These are phyloP conservation scores for Cheilosia pagana DNA, from an alignment of 2,888 invertebrate species.

Conservation along the genomic window DNA sequence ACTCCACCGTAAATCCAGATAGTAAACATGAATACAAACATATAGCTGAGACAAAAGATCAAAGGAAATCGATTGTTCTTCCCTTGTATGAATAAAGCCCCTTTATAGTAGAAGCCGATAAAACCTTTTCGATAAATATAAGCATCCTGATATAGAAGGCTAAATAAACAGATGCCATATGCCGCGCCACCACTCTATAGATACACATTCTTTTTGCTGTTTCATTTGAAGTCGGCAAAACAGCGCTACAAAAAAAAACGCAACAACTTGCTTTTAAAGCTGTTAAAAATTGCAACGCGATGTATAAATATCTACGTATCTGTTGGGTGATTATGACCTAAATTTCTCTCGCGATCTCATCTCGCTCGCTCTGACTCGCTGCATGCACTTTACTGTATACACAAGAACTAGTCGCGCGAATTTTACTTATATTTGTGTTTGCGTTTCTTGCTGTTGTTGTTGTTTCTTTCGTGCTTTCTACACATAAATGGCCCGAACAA, in stretches of 20 bases:
- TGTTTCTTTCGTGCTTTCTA: conserved; percentile 69
- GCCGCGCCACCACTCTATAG: conserved; percentile 1
- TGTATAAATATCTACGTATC: conserved; percentile 59
- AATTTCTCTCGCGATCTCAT: conserved; percentile 67
- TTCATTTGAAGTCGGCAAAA: conserved; percentile 28
- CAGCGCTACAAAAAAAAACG: background rate
- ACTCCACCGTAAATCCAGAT: background rate
- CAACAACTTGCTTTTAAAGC: conserved; percentile 31
- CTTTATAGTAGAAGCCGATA: background rate
- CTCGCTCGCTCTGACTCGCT: conserved; percentile 37
- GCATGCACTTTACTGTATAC: conserved; percentile 48
- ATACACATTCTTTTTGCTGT: conserved; percentile 51
- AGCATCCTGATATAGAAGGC: conserved; percentile 34
- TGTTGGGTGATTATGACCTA: conserved; percentile 70
- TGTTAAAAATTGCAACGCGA: conserved; percentile 47
- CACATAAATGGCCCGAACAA: conserved; percentile 69
- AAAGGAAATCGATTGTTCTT: conserved; percentile 14
- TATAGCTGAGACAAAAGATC: conserved; percentile 36
- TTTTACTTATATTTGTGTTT: conserved; percentile 40
- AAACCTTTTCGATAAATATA: conserved; percentile 34
- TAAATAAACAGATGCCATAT: conserved; percentile 40
- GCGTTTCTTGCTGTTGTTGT: conserved; percentile 26
- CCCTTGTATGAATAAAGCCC: background rate
- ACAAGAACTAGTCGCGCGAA: conserved; percentile 34
- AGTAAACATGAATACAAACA: background rate